These are phyloP conservation scores for Habroteleia sp. DNA, from an alignment of 2,888 invertebrate species.

Conservation along the genomic window DNA sequence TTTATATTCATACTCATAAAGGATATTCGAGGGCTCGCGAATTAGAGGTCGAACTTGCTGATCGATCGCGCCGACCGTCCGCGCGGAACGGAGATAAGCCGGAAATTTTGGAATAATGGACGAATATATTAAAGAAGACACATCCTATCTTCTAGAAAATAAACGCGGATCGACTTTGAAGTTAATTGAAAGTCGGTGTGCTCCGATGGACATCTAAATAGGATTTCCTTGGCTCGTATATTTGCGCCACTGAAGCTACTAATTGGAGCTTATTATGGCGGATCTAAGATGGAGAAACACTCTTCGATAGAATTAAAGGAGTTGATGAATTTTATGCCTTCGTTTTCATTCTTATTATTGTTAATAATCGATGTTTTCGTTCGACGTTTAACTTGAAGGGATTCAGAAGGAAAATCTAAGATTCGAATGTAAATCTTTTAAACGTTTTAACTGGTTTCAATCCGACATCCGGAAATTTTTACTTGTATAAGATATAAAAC, in stretches of 20 bases:
- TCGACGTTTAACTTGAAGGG: no score
- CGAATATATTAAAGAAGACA: slow-evolving; percentile 16
- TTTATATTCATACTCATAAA: slow-evolving; percentile 45
- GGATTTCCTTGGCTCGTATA: slow-evolving; percentile 13
- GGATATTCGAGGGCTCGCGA: slow-evolving; percentile 27
- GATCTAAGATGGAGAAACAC: slow-evolving; percentile 9
- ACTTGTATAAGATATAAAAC: no score
- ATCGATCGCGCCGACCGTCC: slow-evolving; percentile 22
- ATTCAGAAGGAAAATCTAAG: no score
- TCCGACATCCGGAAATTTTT: no score
- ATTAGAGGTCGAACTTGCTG: slow-evolving; percentile 21
- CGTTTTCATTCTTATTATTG: no score
- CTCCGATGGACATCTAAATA: slow-evolving; percentile 42
- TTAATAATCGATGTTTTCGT: no score
- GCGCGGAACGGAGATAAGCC: slow-evolving; percentile 21
- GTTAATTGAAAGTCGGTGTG: slow-evolving; percentile 40
- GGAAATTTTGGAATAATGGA: slow-evolving; percentile 36
- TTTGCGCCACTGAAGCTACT: background rate
- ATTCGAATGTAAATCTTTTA: no score
- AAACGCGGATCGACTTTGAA: slow-evolving; percentile 28
- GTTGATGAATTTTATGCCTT: no score
- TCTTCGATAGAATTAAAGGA: no score
- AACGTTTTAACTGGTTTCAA: no score
- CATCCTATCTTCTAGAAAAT: slow-evolving; percentile 19
- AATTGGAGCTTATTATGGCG: slow-evolving; percentile 28